A percentile compares a stretch with the other conserved stretches of the same genome.
These are phyloP conservation scores for Caiman crocodilus DNA, from an alignment of 2,797 vertebrate genomes.

Conservation along the genomic window DNA sequence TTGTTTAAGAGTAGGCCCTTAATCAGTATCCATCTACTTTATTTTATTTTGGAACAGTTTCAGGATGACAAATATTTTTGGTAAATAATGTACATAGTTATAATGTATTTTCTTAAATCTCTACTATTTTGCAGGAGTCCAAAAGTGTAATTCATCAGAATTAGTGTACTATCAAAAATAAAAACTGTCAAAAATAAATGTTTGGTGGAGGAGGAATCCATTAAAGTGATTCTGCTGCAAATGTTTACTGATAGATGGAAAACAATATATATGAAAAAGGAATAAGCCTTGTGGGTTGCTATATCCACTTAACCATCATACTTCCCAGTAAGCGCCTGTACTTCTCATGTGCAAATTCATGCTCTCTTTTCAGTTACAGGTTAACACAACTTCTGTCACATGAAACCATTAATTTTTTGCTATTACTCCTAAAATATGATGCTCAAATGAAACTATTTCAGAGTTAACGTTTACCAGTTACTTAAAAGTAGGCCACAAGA, in stretches of 20 bases:
- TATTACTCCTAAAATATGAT: neutral
- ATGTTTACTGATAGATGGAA: slow-evolving; percentile 21
- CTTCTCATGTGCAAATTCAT: neutral
- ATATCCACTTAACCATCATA: neutral
- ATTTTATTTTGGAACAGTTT: slow-evolving; percentile 41
- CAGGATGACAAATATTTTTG: neutral
- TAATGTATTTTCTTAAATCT: slow-evolving; percentile 7
- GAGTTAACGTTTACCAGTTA: neutral
- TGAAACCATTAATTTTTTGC: neutral
- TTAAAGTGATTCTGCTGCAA: slow-evolving; percentile 46
- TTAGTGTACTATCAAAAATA: slow-evolving; percentile 40
- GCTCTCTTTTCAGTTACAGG: neutral
- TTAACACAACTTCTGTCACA: neutral
- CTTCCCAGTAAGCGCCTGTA: neutral
- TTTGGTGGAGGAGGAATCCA: slow-evolving; percentile 23
- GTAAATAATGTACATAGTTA: neutral
- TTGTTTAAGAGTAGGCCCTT: neutral
- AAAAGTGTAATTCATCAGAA: slow-evolving; percentile 2
- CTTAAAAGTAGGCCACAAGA: neutral
- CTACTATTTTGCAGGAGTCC: neutral
- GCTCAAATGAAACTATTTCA: neutral
- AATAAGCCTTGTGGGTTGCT: neutral
- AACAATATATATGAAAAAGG: neutral
- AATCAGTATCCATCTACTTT: neutral
- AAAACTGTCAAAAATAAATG: slow-evolving; percentile 42